These are phyloP conservation scores for Balearica regulorum DNA, from an alignment of 2,797 vertebrate species.

Conservation along the genomic window DNA sequence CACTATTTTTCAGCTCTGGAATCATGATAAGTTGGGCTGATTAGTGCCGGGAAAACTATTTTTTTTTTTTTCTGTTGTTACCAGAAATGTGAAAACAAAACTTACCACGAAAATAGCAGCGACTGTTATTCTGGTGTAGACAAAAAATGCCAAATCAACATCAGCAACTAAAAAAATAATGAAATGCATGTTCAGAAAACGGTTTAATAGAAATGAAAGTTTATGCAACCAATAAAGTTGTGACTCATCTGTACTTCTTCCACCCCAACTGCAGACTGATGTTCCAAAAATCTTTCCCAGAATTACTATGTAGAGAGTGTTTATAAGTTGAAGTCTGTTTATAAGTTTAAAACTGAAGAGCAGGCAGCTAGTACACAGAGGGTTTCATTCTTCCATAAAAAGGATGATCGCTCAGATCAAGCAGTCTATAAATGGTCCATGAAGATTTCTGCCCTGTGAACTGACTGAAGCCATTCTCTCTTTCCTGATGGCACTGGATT, in stretches of 20 bases:
- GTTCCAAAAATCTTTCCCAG: not conserved
- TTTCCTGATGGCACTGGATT: not conserved
- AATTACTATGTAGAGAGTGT: not conserved
- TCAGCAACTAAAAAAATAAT: not conserved
- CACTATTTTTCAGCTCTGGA: not conserved
- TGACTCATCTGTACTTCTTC: slow-evolving; percentile 9
- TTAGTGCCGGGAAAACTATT: not conserved
- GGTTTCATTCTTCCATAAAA: not conserved
- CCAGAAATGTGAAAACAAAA: not conserved
- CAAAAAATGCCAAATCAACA: not conserved
- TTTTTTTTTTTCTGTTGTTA: not conserved
- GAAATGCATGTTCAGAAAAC: not conserved
- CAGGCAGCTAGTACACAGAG: not conserved
- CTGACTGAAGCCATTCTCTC: not conserved
- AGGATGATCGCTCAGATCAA: not conserved
- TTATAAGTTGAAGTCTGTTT: not conserved
- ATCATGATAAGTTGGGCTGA: not conserved
- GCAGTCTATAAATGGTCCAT: not conserved
- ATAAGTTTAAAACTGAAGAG: not conserved
- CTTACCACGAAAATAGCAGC: not conserved
- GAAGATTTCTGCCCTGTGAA: not conserved
- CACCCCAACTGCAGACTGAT: not conserved
- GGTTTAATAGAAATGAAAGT: not conserved
- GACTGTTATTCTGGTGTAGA: not conserved
- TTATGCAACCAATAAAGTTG: not conserved